Conservation (phyloP, 2,888 invertebrate genomes). For the Drosophila kambysellisi region DNA sequence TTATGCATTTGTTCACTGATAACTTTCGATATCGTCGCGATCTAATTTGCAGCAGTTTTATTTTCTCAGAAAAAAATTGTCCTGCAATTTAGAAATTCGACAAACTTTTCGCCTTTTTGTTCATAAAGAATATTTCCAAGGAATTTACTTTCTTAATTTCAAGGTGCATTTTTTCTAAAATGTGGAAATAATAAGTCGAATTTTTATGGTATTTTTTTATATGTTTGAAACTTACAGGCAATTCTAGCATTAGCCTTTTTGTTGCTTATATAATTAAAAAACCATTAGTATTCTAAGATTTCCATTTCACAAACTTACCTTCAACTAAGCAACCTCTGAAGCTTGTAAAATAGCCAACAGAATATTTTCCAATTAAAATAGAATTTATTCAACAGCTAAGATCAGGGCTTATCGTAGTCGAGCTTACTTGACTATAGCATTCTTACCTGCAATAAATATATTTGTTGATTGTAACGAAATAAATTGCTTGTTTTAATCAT, state of each 20-base stretch:
- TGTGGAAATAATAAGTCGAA: not conserved
- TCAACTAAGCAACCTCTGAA: not conserved
- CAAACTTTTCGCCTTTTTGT: not conserved
- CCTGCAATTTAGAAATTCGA: not conserved
- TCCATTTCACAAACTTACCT: not conserved
- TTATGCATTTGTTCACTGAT: not conserved
- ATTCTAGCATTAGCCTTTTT: not conserved
- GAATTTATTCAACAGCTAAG: no score
- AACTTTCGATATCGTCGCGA: not conserved
- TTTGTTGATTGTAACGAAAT: not conserved
- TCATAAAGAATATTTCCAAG: not conserved
- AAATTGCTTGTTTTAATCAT: not conserved
- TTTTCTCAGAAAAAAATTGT: not conserved
- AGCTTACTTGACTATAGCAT: no score
- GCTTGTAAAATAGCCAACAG: not conserved
- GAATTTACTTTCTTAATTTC: not conserved
- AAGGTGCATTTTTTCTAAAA: not conserved
- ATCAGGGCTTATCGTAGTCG: no score
- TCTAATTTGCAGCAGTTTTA: not conserved
- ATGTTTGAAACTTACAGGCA: not conserved
- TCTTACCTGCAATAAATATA: no score
- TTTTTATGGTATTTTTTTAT: not conserved
- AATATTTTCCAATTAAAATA: no score
- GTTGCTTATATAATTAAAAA: no score
- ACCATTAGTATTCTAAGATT: no score